Percentiles rank a stretch among this genome's conserved stretches.
Evolutionary conservation across 2,113 vertebrate species (phyloP).

Genomic region (Dipodomys merriami): DNA sequence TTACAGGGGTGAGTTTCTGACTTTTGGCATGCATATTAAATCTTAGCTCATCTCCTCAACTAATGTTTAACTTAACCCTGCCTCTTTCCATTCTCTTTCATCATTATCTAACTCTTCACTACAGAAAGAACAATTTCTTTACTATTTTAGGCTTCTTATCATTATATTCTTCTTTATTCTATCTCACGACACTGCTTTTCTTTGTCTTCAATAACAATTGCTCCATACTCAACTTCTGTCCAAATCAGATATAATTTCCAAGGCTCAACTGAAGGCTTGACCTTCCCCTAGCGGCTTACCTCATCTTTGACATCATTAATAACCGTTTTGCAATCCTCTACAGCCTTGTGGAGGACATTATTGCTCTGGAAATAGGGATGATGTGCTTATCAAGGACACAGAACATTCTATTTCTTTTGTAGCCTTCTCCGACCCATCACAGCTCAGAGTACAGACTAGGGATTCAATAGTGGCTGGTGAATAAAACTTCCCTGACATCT

Average conservation of each 20-base stretch:
- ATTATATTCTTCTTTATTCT: background rate
- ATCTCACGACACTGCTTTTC: background rate
- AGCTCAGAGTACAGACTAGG: background rate
- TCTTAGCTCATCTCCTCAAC: background rate
- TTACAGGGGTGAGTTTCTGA: no score
- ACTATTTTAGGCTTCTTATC: background rate
- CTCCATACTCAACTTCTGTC: background rate
- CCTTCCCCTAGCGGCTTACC: background rate
- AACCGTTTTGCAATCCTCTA: background rate
- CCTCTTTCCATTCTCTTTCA: background rate
- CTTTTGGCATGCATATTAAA: background rate
- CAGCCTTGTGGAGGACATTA: background rate
- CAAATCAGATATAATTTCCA: conserved; percentile 28
- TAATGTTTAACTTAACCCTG: background rate
- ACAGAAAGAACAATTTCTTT: background rate
- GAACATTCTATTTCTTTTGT: conserved; percentile 44
- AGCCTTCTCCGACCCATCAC: conserved; percentile 34
- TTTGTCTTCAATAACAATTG: conserved; percentile 15
- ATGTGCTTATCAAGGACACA: conserved; percentile 54
- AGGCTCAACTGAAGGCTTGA: background rate
- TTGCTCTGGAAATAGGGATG: background rate
- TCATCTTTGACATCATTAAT: conserved; percentile 11
- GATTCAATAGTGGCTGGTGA: background rate
- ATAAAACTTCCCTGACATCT: conserved; percentile 3
- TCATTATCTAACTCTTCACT: background rate